A percentile compares a stretch with the other conserved stretches of the same genome.
Evolutionary conservation across 2,888 invertebrate genomes (phyloP).

Genomic region (Apodemia zela): DNA sequence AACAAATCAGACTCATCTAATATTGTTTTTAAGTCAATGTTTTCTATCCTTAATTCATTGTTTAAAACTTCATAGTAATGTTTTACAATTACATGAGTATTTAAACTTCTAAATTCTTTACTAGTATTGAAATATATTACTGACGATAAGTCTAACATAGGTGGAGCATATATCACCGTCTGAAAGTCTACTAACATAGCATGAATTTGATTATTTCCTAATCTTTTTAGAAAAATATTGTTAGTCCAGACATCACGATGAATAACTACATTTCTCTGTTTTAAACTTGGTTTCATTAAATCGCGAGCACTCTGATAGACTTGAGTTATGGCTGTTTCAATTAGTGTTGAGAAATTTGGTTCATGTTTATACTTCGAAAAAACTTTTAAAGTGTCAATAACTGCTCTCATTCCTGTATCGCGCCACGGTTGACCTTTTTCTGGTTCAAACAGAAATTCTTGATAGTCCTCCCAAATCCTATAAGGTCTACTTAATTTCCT

Average conservation of each 20-base stretch:
- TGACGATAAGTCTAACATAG: conserved; percentile 82
- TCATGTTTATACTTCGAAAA: conserved; percentile 52
- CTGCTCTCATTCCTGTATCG: conserved; percentile 56
- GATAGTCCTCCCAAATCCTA: conserved; percentile 60
- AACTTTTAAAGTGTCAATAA: conserved; percentile 53
- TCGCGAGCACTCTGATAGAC: conserved; percentile 46
- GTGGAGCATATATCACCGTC: conserved; percentile 83
- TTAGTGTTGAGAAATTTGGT: conserved; percentile 40
- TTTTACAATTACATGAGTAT: conserved; percentile 65
- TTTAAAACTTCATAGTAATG: conserved; percentile 75
- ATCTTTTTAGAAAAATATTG: conserved; percentile 76
- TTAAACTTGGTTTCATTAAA: conserved; percentile 58
- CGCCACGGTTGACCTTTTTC: conserved; percentile 47
- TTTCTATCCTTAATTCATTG: conserved; percentile 55
- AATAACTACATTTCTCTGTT: conserved; percentile 71
- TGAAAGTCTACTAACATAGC: conserved; percentile 85
- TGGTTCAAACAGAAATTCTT: conserved; percentile 51
- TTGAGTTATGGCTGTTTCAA: conserved; percentile 43
- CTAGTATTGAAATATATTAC: conserved; percentile 78
- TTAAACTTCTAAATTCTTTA: conserved; percentile 55
- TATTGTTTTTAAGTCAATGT: conserved; percentile 42
- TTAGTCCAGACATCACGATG: conserved; percentile 84
- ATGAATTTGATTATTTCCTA: conserved; percentile 49
- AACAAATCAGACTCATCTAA: conserved; percentile 40
- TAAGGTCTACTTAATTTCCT: conserved; percentile 51